Conservation (phyloP, 1,140 invertebrate species). For the Coboldia fuscipes region DNA sequence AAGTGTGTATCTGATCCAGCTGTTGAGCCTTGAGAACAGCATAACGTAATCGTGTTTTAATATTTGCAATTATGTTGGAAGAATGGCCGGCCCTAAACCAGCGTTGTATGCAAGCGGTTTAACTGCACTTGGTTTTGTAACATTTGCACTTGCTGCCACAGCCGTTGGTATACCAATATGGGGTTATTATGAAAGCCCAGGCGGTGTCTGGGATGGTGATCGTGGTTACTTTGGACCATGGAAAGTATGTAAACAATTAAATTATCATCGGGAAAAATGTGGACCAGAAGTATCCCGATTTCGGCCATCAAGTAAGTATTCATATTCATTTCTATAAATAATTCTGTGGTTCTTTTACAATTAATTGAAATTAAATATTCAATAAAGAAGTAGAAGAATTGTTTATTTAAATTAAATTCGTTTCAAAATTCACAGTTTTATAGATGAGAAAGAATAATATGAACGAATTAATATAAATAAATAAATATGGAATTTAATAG, state of each 20-base stretch:
- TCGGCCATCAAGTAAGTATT: slow-evolving; percentile 47
- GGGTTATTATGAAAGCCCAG: slow-evolving; percentile 50
- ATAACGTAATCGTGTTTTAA: too few species aligned
- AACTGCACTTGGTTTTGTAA: slow-evolving; percentile 49
- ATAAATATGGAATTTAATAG: too few species aligned
- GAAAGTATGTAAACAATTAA: slow-evolving; percentile 56
- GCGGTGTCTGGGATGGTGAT: slow-evolving; percentile 25
- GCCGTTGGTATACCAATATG: slow-evolving; percentile 54
- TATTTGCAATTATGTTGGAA: slow-evolving; percentile 5
- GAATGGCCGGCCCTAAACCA: slow-evolving; percentile 21
- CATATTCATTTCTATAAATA: slow-evolving; percentile 3
- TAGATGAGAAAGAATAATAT: background rate
- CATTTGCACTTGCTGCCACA: slow-evolving; percentile 50
- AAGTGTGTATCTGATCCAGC: too few species aligned
- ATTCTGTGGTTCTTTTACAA: slow-evolving; percentile 2
- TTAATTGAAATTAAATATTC: slow-evolving; percentile 1
- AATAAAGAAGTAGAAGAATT: slow-evolving; percentile 2
- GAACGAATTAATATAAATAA: background rate
- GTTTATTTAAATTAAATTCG: background rate
- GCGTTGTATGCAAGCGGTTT: slow-evolving; percentile 47
- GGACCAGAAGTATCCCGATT: slow-evolving; percentile 54
- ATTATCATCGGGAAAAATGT: slow-evolving; percentile 61
- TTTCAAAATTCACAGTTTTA: background rate
- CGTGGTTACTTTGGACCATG: slow-evolving; percentile 69
- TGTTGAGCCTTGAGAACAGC: too few species aligned